Conservation (phyloP, 2,797 vertebrate genomes). For the Anguilla megastoma region DNA sequence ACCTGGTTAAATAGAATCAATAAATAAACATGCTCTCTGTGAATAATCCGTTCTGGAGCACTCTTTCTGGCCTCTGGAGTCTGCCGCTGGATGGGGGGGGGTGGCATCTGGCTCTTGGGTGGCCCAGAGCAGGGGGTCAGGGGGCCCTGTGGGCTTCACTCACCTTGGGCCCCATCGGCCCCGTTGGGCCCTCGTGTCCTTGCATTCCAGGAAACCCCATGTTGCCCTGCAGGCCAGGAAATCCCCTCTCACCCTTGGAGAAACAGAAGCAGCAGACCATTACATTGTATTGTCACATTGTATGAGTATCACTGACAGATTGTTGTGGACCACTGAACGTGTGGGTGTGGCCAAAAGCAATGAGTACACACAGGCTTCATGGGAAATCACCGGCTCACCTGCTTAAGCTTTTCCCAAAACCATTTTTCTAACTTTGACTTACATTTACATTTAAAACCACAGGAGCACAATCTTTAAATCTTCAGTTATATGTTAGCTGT, state of each 20-base stretch:
- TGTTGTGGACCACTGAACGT: background rate
- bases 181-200: slow-evolving; percentile 88
- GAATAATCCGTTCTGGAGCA: background rate
- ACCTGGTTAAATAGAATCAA: no score
- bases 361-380: background rate
- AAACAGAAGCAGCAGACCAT: background rate
- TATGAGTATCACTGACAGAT: background rate
- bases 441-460: background rate
- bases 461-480: background rate
- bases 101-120: background rate
- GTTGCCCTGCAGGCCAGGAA: slow-evolving; percentile 86
- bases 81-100: background rate
- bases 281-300: background rate
- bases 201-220: slow-evolving; percentile 96
- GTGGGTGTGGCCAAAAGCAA: background rate
- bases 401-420: background rate
- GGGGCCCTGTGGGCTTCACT: slow-evolving; percentile 26
- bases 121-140: background rate
- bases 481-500: background rate
- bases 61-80: background rate
- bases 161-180: slow-evolving; percentile 87
- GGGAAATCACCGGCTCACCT: background rate
- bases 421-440: background rate
- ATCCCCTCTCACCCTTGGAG: slow-evolving; percentile 86
- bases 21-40: background rate